A percentile compares a stretch with the other conserved stretches of the same genome.
phyloP scores from a whole-genome alignment of 2,888 invertebrate species.

The Drosophila mimetica region DNA sequence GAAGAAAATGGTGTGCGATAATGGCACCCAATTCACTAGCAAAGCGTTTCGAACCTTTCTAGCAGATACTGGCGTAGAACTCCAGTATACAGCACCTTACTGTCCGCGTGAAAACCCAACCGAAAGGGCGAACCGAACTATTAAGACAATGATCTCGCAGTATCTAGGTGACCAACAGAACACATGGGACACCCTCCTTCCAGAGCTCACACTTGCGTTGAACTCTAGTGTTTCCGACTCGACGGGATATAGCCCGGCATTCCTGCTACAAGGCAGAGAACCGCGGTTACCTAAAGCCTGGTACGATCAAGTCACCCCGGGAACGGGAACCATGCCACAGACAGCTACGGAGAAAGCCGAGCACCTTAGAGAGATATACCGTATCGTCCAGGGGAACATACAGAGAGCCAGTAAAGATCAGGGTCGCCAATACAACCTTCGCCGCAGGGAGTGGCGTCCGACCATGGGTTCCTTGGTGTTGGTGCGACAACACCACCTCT shows the following conservation, averaged over 20 bases:
- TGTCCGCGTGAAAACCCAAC: slow-evolving; percentile 1
- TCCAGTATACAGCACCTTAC: neutral
- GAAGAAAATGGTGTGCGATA: slow-evolving; percentile 2
- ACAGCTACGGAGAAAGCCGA: neutral
- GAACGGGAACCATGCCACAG: neutral
- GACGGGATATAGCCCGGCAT: neutral
- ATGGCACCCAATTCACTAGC: slow-evolving; percentile 3
- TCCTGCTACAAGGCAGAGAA: slow-evolving; percentile 1
- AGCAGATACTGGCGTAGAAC: neutral
- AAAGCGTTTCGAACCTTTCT: neutral
- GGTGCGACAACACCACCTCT: no score
- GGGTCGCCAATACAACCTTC: neutral
- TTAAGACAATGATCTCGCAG: no score
- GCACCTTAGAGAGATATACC: neutral
- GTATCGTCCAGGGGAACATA: neutral
- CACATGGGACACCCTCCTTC: neutral
- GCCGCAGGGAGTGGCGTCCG: neutral
- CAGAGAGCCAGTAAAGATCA: neutral
- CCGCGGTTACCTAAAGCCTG: neutral
- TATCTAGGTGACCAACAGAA: neutral
- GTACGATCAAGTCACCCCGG: neutral
- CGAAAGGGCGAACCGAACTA: neutral
- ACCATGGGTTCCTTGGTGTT: neutral
- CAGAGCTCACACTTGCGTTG: neutral
- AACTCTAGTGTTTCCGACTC: neutral